Conservation (phyloP, 2,888 invertebrate genomes). For the Eucera pruinosa region DNA sequence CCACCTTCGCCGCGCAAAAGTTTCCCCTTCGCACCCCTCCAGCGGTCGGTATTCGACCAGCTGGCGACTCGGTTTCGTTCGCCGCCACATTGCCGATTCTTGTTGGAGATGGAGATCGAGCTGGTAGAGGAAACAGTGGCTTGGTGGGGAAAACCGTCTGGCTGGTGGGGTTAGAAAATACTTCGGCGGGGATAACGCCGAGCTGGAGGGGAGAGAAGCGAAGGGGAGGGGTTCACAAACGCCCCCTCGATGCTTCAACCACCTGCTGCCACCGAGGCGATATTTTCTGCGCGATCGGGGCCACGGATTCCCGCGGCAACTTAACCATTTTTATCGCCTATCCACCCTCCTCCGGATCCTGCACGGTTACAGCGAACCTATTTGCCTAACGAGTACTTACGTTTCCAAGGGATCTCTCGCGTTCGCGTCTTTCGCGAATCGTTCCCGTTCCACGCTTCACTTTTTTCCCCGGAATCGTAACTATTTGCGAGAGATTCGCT, state of each 20-base stretch:
- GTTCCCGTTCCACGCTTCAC: too few species aligned
- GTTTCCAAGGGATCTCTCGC: too few species aligned
- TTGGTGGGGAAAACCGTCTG: constrained; percentile 37
- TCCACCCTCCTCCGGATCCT: too few species aligned
- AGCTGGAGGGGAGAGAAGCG: constrained; percentile 39
- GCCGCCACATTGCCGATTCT: constrained; percentile 40
- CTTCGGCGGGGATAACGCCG: too few species aligned
- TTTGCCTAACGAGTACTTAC: too few species aligned
- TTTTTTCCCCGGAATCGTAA: too few species aligned
- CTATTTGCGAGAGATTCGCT: too few species aligned
- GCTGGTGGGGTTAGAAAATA: too few species aligned
- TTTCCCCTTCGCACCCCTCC: constrained; percentile 75
- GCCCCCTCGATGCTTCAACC: constrained; percentile 81
- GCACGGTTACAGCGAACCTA: too few species aligned
- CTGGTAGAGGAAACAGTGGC: constrained; percentile 50
- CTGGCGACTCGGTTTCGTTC: constrained; percentile 51
- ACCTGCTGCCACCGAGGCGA: constrained; percentile 78
- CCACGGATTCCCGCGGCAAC: constrained; percentile 5
- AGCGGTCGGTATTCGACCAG: constrained; percentile 75
- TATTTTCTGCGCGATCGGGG: constrained; percentile 41
- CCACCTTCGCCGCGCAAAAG: constrained; percentile 5
- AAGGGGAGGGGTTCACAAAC: constrained; percentile 71
- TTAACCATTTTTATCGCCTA: too few species aligned
- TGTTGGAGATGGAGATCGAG: constrained; percentile 42
- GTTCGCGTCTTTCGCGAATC: too few species aligned